These are phyloP conservation scores for Etheostoma nigrum DNA, from an alignment of 2,797 vertebrate species.

Conservation along the genomic window DNA sequence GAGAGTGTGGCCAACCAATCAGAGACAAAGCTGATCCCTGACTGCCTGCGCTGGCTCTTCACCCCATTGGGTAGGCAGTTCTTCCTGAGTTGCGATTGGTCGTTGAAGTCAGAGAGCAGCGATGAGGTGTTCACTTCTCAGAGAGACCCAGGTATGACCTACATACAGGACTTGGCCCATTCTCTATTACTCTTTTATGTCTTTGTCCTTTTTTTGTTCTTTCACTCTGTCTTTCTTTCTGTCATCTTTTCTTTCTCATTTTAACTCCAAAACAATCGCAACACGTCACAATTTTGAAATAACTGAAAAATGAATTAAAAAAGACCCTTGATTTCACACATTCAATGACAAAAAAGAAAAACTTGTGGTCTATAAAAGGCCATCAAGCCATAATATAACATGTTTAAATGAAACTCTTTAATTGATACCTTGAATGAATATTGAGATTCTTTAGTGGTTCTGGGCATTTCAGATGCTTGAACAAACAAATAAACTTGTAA, in stretches of 20 bases:
- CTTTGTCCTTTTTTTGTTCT: background rate
- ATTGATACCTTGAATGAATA: background rate
- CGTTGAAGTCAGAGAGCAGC: slow-evolving; percentile 87
- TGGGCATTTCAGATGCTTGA: background rate
- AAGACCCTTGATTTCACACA: no score
- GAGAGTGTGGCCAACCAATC: slow-evolving; percentile 86
- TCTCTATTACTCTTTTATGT: background rate
- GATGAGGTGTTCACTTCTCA: slow-evolving; percentile 91
- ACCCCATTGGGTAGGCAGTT: slow-evolving; percentile 95
- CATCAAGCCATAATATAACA: background rate
- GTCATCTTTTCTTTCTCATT: background rate
- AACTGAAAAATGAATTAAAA: background rate
- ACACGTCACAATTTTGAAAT: background rate
- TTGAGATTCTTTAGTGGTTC: background rate
- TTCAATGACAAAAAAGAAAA: background rate
- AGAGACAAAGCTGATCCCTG: slow-evolving; percentile 88
- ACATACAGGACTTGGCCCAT: background rate
- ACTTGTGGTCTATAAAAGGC: no score
- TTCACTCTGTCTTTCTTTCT: background rate
- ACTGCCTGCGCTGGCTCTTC: slow-evolving; percentile 94
- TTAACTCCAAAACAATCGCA: background rate
- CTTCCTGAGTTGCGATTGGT: slow-evolving; percentile 96
- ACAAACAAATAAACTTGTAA: background rate
- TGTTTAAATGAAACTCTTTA: no score
- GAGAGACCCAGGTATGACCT: slow-evolving; percentile 89